A percentile compares a stretch with the other conserved stretches of the same genome.
Evolutionary conservation across 2,797 vertebrate genomes (phyloP).

Genomic region (Apogon hyalosoma): DNA sequence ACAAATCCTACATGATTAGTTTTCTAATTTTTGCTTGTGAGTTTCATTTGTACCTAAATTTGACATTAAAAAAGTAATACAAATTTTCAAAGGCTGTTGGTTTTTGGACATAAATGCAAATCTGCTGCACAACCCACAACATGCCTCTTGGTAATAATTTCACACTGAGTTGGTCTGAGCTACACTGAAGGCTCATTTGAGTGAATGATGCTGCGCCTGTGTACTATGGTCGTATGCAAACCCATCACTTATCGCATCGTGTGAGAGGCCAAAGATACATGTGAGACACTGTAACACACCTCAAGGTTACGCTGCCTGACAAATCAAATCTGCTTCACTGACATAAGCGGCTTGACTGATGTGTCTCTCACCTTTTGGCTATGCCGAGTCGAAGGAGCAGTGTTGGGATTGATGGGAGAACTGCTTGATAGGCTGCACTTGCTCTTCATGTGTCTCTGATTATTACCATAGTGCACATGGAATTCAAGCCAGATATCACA

Average conservation of each 20-base stretch:
- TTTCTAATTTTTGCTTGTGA: background rate
- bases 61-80: slow-evolving; percentile 1
- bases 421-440: slow-evolving; percentile 56
- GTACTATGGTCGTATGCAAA: slow-evolving; percentile 45
- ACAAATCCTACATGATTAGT: slow-evolving; percentile 1
- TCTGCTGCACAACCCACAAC: slow-evolving; percentile 17
- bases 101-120: slow-evolving; percentile 8
- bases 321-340: slow-evolving; percentile 77
- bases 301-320: slow-evolving; percentile 79
- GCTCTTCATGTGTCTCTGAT: slow-evolving; percentile 36
- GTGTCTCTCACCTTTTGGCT: slow-evolving; percentile 72
- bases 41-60: background rate
- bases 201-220: slow-evolving; percentile 41
- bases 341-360: slow-evolving; percentile 72
- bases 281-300: slow-evolving; percentile 57
- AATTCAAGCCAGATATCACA: slow-evolving; percentile 25
- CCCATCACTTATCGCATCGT: slow-evolving; percentile 55
- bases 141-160: slow-evolving; percentile 38
- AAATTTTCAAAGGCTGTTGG: background rate
- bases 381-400: slow-evolving; percentile 33
- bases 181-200: slow-evolving; percentile 34
- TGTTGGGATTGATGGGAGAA: slow-evolving; percentile 53
- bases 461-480: slow-evolving; percentile 25
- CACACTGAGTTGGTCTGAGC: slow-evolving; percentile 32
- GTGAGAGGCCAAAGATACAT: slow-evolving; percentile 58